Conservation (phyloP, 1,140 invertebrate species). For the Apis cerana region DNA sequence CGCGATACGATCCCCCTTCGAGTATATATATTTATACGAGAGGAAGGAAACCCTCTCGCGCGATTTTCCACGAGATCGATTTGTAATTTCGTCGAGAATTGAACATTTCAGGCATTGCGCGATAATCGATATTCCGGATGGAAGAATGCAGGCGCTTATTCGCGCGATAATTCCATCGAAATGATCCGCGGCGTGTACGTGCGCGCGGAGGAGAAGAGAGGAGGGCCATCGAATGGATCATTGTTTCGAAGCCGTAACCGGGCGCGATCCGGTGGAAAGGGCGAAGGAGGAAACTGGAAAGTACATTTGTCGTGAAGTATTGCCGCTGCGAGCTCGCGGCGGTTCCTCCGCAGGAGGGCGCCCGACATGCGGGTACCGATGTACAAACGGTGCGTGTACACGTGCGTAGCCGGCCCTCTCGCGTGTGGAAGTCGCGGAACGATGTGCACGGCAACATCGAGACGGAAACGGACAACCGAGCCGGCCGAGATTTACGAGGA, state of each 20-base stretch:
- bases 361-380: constrained; percentile 46
- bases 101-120: neutral
- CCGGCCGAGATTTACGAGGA: constrained; percentile 45
- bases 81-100: neutral
- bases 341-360: constrained; percentile 26
- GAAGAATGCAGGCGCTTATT: neutral
- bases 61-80: neutral
- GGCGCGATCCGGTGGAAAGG: constrained; percentile 10
- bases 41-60: neutral
- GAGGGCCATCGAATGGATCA: constrained; percentile 38
- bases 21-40: neutral
- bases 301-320: constrained; percentile 54
- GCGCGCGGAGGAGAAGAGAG: no score
- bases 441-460: neutral
- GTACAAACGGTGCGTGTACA: constrained; percentile 25
- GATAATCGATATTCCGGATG: neutral
- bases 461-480: constrained; percentile 25
- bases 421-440: constrained; percentile 9
- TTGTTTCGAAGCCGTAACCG: constrained; percentile 28
- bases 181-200: neutral
- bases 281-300: constrained; percentile 37
- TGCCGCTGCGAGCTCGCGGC: neutral
- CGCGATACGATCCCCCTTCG: constrained; percentile 46
- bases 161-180: neutral
- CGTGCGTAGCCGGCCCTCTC: neutral